Conservation (phyloP, 2,888 invertebrate species). For the Xylota segnis region DNA sequence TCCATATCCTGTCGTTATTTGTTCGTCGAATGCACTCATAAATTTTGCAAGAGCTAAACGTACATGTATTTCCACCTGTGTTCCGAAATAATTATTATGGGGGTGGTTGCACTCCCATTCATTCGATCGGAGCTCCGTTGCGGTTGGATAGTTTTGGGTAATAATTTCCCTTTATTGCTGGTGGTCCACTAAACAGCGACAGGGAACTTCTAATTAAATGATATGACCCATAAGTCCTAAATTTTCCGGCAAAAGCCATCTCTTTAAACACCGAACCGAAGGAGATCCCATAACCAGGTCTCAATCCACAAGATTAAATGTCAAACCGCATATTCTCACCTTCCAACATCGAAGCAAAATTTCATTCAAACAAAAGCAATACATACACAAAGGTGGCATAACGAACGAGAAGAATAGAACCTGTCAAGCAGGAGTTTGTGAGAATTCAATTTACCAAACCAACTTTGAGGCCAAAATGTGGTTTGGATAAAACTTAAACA, state of each 20-base stretch:
- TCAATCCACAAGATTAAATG: slow-evolving; percentile 5
- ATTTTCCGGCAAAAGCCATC: slow-evolving; percentile 13
- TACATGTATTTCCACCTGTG: slow-evolving; percentile 28
- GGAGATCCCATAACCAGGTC: not conserved
- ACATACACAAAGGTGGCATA: slow-evolving; percentile 12
- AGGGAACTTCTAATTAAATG: slow-evolving; percentile 11
- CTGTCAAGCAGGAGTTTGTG: slow-evolving; percentile 12
- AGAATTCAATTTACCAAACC: slow-evolving; percentile 48
- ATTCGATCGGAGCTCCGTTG: slow-evolving; percentile 1
- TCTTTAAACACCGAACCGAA: not conserved
- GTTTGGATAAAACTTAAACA: slow-evolving; percentile 48
- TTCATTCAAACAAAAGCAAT: slow-evolving; percentile 25
- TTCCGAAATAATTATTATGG: slow-evolving; percentile 29
- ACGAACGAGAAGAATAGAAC: slow-evolving; percentile 10
- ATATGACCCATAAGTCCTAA: slow-evolving; percentile 13
- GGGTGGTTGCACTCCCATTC: not conserved
- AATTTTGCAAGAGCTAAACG: slow-evolving; percentile 3
- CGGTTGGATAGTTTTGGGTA: slow-evolving; percentile 13
- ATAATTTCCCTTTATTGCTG: slow-evolving; percentile 22
- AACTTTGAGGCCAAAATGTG: slow-evolving; percentile 55
- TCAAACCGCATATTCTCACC: slow-evolving; percentile 44
- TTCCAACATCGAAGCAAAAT: slow-evolving; percentile 26
- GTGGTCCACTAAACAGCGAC: slow-evolving; percentile 12
- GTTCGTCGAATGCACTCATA: slow-evolving; percentile 42
- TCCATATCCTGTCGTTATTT: slow-evolving; percentile 17